These are phyloP conservation scores for Trachemys scripta DNA, from an alignment of 2,113 vertebrate genomes.

Conservation along the genomic window DNA sequence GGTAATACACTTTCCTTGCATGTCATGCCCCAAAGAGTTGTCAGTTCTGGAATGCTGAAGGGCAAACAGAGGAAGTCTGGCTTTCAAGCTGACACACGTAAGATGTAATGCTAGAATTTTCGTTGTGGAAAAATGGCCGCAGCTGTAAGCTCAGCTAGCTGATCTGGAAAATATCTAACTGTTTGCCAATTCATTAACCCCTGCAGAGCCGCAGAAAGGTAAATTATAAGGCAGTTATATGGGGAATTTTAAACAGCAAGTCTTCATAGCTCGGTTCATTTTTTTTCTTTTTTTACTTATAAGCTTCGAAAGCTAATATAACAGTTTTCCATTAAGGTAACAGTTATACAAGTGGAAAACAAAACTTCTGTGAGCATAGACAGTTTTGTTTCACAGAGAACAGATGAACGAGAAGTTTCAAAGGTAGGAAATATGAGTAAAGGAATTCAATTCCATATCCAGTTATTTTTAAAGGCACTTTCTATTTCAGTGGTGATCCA, in stretches of 20 bases:
- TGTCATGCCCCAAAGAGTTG: conserved; percentile 17
- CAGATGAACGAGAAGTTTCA: conserved; percentile 45
- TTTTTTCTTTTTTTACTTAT: background rate
- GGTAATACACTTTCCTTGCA: conserved; percentile 6
- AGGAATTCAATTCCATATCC: conserved; percentile 65
- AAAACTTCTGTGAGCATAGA: background rate
- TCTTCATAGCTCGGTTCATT: background rate
- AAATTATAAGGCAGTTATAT: background rate
- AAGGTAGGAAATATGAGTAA: conserved; percentile 72
- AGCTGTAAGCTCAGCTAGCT: conserved; percentile 48
- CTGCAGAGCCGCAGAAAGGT: conserved; percentile 29
- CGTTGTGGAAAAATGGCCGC: conserved; percentile 57
- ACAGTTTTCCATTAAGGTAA: fast-evolving
- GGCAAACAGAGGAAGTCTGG: conserved; percentile 37
- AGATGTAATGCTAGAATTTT: conserved; percentile 66
- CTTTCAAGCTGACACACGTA: conserved; percentile 39
- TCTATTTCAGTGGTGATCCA: conserved; percentile 39
- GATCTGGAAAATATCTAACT: conserved; percentile 68
- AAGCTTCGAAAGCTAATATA: fast-evolving
- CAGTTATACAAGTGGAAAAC: background rate
- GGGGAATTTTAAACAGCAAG: background rate
- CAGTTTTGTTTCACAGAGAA: background rate
- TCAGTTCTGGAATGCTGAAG: conserved; percentile 53
- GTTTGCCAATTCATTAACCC: conserved; percentile 66
- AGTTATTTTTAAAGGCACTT: conserved; percentile 69